Base-by-base conservation (phyloP, 1,140 invertebrate genomes). In the Lordiphosa mommai region DNA sequence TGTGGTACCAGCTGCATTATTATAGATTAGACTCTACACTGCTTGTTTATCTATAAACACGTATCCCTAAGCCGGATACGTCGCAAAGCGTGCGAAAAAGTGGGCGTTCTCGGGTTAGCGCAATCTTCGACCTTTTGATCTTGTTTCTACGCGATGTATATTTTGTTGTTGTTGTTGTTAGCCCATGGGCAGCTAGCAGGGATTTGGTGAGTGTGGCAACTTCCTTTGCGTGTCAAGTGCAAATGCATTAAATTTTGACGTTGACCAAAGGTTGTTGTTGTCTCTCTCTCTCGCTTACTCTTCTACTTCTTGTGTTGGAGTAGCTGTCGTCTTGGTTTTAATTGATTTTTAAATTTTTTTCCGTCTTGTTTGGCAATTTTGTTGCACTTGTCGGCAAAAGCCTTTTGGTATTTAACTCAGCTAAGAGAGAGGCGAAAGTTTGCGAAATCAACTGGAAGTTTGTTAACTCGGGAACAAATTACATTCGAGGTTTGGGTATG, bases 111-210 rank as follows among this genome's bases (percentile, higher is more conserved):
- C 53, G 51, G 77, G 77, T 77, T 84, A 61, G 67, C 79, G 53
- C 77, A 84, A 84, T 84, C 77, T 84, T 70, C 72, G 72, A 84
- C 77, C 77, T 84, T 84, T 84, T 84, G 77, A 84, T 84, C 77
- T 82, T 70, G 79, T 82, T 80, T 74, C 70, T 44, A 70, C 51
- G 36, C 63, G 46, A 40, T 57, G 51, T 49, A 27, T 63, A 37
- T 41, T 32, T 34, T 27, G 23, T 27, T 27, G 23, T 27, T 5
- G 2, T 43, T n/a, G n/a, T n/a, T n/a, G n/a, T n/a, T n/a, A n/a
- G 61, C 66, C 66, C 55, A 64, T 56, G 49, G 56, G 70, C 52
- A 68, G 59, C 29, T 49, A 47, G 29, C 46, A 52, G 29, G 55
- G 51, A 27, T 41, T 43, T 46, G 52, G 64, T 44, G 57, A 50